These are phyloP conservation scores for Slavum lentiscoides DNA, from an alignment of 2,888 invertebrate genomes.

Conservation along the genomic window DNA sequence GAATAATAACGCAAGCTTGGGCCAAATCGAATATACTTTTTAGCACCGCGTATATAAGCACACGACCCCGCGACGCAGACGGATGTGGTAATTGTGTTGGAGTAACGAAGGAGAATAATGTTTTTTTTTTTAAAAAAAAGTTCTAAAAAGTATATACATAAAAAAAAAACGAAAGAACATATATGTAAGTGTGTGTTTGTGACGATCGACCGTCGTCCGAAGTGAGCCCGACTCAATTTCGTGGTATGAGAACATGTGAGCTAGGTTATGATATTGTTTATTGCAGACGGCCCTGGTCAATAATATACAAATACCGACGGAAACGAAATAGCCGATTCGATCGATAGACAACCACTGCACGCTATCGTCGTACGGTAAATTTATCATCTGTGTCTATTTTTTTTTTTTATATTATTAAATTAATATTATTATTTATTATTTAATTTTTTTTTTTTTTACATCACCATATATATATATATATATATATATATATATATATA, in stretches of 20 bases:
- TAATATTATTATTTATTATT: too few relatives aligned
- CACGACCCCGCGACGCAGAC: constrained; percentile 2
- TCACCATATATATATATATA: not conserved
- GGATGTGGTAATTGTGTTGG: constrained; percentile 7
- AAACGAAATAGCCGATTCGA: constrained; percentile 51
- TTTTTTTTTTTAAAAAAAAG: too few relatives aligned
- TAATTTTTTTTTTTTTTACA: constrained; percentile 33
- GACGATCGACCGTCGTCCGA: not conserved
- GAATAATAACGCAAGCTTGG: not conserved
- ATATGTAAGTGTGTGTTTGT: not conserved
- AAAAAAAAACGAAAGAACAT: constrained; percentile 2
- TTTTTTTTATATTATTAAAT: too few relatives aligned
- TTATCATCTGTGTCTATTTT: constrained; percentile 52
- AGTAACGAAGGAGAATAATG: too few relatives aligned
- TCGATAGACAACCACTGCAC: constrained; percentile 51
- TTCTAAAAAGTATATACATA: too few relatives aligned
- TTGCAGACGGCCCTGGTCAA: constrained; percentile 47
- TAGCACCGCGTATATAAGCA: constrained; percentile 33
- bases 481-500: constrained; percentile 4
- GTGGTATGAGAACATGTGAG: constrained; percentile 47
- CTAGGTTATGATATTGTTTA: constrained; percentile 52
- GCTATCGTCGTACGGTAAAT: constrained; percentile 53
- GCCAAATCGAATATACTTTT: constrained; percentile 31
- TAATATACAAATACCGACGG: constrained; percentile 43
- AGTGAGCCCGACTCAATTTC: constrained; percentile 36